Percentiles rank a stretch among this genome's conserved stretches.
Evolutionary conservation across 2,888 invertebrate genomes (phyloP).

Genomic region (Callyntrura guangdongensis): DNA sequence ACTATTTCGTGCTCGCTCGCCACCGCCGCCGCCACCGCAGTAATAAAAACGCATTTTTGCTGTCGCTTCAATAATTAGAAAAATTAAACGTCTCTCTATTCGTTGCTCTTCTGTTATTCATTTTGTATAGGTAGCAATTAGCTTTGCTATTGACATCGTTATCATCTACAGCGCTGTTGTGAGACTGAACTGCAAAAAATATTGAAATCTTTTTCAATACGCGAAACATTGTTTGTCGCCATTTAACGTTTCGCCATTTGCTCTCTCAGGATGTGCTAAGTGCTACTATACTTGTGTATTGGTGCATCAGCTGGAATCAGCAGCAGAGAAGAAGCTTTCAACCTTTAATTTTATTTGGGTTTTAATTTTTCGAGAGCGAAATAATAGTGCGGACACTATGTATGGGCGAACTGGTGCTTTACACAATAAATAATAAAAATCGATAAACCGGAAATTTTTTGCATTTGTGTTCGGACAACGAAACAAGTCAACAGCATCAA

Average conservation of each 20-base stretch:
- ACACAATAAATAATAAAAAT: slow-evolving; percentile 20
- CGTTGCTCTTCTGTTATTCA: no score
- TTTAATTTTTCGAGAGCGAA: neutral
- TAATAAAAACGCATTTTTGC: slow-evolving; percentile 28
- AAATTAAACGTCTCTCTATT: neutral
- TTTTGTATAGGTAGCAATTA: no score
- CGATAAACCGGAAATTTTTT: neutral
- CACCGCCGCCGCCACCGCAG: slow-evolving; percentile 32
- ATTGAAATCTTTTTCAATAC: neutral
- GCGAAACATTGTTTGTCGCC: no score
- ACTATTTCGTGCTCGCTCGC: slow-evolving; percentile 18
- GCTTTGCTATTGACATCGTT: neutral
- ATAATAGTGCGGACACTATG: neutral
- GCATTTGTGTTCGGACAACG: neutral
- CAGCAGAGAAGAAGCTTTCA: neutral
- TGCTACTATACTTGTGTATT: neutral
- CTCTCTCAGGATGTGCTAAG: neutral
- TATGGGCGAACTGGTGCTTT: slow-evolving; percentile 52
- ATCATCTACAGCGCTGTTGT: neutral
- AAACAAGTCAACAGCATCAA: neutral
- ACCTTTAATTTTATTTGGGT: neutral
- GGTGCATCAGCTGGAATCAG: slow-evolving; percentile 19
- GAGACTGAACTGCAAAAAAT: neutral
- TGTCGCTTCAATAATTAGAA: neutral
- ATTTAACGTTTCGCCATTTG: no score